A percentile compares a stretch with the other conserved stretches of the same genome.
These are phyloP conservation scores for Acropternis orthonyx DNA, from an alignment of 2,797 vertebrate species.

Conservation along the genomic window DNA sequence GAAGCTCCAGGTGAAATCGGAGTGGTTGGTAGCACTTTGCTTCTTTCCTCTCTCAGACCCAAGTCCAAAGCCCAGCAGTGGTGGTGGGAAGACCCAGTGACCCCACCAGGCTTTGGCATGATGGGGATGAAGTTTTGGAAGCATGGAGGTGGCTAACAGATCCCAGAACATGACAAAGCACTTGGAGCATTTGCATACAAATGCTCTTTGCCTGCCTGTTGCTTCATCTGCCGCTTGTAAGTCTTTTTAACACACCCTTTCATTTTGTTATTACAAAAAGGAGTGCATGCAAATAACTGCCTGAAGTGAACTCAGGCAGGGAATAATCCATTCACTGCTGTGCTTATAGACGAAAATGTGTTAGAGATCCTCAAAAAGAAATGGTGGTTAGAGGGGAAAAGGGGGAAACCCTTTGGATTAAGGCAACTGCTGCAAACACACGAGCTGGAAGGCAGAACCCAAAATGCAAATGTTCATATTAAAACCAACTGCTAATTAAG, in stretches of 20 bases:
- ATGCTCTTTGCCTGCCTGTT: not conserved
- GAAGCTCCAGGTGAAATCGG: not conserved
- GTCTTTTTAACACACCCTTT: slow-evolving; percentile 32
- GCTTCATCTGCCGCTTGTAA: slow-evolving; percentile 20
- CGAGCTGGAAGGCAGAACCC: not conserved
- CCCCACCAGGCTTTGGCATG: not conserved
- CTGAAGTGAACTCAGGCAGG: not conserved
- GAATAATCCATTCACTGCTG: not conserved
- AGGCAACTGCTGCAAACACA: not conserved
- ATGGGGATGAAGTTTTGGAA: not conserved
- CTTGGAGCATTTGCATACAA: not conserved
- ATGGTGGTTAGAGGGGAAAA: not conserved
- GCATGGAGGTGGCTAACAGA: not conserved
- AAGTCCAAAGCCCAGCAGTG: not conserved
- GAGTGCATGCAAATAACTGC: slow-evolving; percentile 1
- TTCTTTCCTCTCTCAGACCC: not conserved
- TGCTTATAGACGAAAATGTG: not conserved
- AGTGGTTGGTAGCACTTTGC: not conserved
- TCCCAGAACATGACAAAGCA: slow-evolving; percentile 16
- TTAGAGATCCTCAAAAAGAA: not conserved
- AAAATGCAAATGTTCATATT: not conserved
- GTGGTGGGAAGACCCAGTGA: not conserved
- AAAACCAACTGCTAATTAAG: slow-evolving; percentile 15
- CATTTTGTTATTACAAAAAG: slow-evolving; percentile 24
- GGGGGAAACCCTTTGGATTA: not conserved